Conservation (phyloP, 1,140 invertebrate genomes). For the Drosophila kikkawai region DNA sequence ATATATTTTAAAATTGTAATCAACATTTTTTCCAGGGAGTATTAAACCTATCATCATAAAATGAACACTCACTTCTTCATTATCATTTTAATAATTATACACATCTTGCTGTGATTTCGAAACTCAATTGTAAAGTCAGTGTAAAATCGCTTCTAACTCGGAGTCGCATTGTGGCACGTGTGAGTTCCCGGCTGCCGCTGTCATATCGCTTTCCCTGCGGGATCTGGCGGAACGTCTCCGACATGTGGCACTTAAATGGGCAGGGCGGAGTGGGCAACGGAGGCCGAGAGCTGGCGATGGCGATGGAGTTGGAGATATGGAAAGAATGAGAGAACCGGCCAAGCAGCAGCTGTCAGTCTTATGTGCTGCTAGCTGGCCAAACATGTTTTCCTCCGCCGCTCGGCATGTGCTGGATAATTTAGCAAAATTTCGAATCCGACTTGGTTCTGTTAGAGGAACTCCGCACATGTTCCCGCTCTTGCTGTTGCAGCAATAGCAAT, state of each 20-base stretch:
- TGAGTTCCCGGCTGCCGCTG: conserved; percentile 49
- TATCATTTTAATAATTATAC: neutral
- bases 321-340: conserved; percentile 29
- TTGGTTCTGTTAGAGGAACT: conserved; percentile 34
- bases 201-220: conserved; percentile 59
- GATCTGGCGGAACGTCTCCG: conserved; percentile 35
- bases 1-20: neutral
- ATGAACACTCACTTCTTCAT: conserved; percentile 1
- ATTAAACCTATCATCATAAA: neutral
- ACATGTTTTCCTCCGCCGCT: conserved; percentile 57
- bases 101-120: neutral
- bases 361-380: conserved; percentile 50
- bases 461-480: conserved; percentile 44
- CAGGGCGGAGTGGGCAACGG: conserved; percentile 29
- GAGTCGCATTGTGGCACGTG: conserved; percentile 48
- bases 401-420: conserved; percentile 55
- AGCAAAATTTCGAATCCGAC: conserved; percentile 52
- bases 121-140: conserved; percentile 38
- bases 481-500: conserved; percentile 31
- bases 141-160: conserved; percentile 62
- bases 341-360: conserved; percentile 70
- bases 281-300: neutral
- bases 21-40: neutral
- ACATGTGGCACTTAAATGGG: conserved; percentile 77
- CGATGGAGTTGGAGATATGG: conserved; percentile 19